Base-by-base conservation (phyloP, 2,888 invertebrate genomes). In the Drosophila nr. fundita region DNA sequence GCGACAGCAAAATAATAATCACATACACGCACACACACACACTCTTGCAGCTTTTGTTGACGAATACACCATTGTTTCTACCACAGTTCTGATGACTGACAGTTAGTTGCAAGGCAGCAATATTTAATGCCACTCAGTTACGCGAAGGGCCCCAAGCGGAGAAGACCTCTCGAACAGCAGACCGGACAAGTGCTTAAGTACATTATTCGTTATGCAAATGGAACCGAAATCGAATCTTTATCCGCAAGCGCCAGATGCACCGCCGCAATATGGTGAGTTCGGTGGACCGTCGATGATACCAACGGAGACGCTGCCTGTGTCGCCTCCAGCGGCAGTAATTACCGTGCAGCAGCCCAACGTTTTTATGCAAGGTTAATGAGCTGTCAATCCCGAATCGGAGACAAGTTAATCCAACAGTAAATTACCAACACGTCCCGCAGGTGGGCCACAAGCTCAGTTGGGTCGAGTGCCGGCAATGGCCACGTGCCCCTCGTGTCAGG, bases 401-500 rank as follows among this genome's bases (percentile, higher is more conserved):
- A 13, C 36, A 15, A 7, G 2, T 38, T 55, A 36, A 21, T 50
- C 1, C 1, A 15, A 45, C n/a, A 24, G 27, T n/a, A 6, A 60
- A 49, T 30, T 24, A 24, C 30, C 10, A 10, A n/a, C 2, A 24
- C n/a, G 21, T 55, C 7, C 1, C 48, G 21, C 27, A 74, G 73
- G 42, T 21, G 53, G 38, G 10, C 0, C 8, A 2, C 67, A 53
- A 13, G 75, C 63, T n/a, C 1, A 49, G 5, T 68, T 90, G 58
- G 90, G 89, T 0, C 62, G 72, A 1, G 29, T 64, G 30, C 74
- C 90, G 2, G 42, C 72, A 0, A 21, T 80, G 73, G 79, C 80
- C n/a, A 78, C 74, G 1, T 91, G 91, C 34, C 91, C 88, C 15
- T 82, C 88, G 36, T 91, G 91, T 63, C 76, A 87, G 42, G 61